These are phyloP conservation scores for Prolemur simus DNA, from an alignment of 2,113 vertebrate species.

Conservation along the genomic window DNA sequence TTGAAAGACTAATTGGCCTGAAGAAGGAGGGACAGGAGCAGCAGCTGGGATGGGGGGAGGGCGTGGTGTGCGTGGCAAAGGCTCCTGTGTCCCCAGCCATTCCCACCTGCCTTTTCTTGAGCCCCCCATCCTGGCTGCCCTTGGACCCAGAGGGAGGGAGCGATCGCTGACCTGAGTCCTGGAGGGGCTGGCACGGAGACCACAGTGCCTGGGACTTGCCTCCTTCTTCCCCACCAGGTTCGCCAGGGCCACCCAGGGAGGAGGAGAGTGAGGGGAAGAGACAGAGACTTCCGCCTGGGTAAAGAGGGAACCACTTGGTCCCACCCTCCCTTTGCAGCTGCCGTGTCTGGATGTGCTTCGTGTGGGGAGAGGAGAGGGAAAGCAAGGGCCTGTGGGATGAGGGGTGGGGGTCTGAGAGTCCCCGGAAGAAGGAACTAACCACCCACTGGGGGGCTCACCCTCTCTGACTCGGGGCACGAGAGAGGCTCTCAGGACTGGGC, in stretches of 20 bases:
- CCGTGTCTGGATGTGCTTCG: not conserved
- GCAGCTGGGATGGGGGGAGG: not conserved
- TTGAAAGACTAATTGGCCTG: slow-evolving; percentile 24
- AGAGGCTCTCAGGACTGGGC: not conserved
- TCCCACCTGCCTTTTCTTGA: not conserved
- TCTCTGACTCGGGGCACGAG: not conserved
- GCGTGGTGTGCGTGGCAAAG: not conserved
- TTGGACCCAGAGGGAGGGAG: not conserved
- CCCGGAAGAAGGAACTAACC: not conserved
- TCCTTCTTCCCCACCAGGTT: not conserved
- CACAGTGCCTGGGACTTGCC: no score
- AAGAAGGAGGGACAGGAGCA: not conserved
- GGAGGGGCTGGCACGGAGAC: not conserved
- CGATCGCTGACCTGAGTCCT: not conserved
- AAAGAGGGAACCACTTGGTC: not conserved
- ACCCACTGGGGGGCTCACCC: fast-evolving
- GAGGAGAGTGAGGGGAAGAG: not conserved
- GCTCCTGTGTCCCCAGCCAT: not conserved
- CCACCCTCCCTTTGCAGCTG: not conserved
- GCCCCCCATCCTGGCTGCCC: not conserved
- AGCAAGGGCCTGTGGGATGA: not conserved
- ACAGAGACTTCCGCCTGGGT: not conserved
- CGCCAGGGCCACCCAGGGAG: fast-evolving
- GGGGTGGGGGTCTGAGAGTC: no score
- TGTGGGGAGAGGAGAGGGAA: no score